Conservation (phyloP, 1,140 invertebrate genomes). For the Drosophila sulfurigaster region DNA sequence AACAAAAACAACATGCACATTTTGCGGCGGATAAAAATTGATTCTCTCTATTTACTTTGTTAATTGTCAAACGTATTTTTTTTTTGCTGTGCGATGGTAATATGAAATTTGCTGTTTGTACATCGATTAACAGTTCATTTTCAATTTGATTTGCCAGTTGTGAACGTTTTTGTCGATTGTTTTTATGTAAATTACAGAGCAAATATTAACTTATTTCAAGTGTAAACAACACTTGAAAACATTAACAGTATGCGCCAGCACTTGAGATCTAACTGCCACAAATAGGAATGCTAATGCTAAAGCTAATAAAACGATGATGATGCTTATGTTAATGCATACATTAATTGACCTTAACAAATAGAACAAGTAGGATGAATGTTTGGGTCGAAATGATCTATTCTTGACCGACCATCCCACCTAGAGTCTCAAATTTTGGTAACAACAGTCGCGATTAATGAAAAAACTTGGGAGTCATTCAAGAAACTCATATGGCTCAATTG, state of each 20-base stretch:
- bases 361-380: too few relatives aligned
- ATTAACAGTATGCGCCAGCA: background rate
- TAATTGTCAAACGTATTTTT: slow-evolving; percentile 37
- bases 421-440: too few relatives aligned
- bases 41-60: slow-evolving; percentile 35
- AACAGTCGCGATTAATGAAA: too few relatives aligned
- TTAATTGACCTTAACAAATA: too few relatives aligned
- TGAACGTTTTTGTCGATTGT: slow-evolving; percentile 13
- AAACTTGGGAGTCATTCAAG: too few relatives aligned
- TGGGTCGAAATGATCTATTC: too few relatives aligned
- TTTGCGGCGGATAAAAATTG: slow-evolving; percentile 9
- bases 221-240: background rate
- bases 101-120: slow-evolving; percentile 24
- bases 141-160: slow-evolving; percentile 27
- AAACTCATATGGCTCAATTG: too few relatives aligned
- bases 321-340: background rate
- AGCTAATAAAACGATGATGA: too few relatives aligned
- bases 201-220: slow-evolving; percentile 2
- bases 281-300: background rate
- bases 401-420: too few relatives aligned
- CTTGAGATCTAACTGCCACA: background rate
- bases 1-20: slow-evolving; percentile 8
- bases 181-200: slow-evolving; percentile 11
- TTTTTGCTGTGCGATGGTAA: background rate
- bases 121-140: slow-evolving; percentile 36